These are phyloP conservation scores for Penaeus monodon DNA, from an alignment of 2,888 invertebrate species.

Conservation along the genomic window DNA sequence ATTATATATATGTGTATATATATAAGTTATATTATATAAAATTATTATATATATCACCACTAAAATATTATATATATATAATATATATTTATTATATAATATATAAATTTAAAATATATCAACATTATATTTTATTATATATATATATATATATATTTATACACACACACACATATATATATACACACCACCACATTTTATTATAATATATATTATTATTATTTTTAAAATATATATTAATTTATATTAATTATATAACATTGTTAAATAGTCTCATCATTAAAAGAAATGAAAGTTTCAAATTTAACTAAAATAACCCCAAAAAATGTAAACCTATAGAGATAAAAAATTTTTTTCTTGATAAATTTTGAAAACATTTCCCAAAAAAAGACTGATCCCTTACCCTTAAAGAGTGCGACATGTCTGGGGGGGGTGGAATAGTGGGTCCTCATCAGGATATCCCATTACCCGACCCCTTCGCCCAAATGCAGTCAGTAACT, in stretches of 20 bases:
- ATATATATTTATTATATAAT: too few species aligned
- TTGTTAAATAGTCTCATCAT: background rate
- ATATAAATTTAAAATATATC: too few species aligned
- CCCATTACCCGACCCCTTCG: slow-evolving; percentile 79
- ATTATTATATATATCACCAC: too few species aligned
- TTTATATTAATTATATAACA: background rate
- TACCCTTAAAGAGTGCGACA: slow-evolving; percentile 79
- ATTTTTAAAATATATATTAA: background rate
- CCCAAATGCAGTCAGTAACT: slow-evolving; percentile 86
- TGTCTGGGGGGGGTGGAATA: slow-evolving; percentile 75
- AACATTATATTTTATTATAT: too few species aligned
- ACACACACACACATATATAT: too few species aligned
- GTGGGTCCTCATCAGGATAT: slow-evolving; percentile 71
- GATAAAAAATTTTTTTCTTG: too few species aligned
- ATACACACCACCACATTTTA: too few species aligned
- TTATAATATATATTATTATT: too few species aligned
- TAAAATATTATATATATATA: too few species aligned
- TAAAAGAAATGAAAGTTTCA: background rate
- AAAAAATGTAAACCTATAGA: background rate
- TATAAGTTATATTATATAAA: too few species aligned
- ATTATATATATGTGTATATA: too few species aligned
- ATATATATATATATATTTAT: too few species aligned
- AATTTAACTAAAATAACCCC: background rate
- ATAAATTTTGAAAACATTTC: slow-evolving; percentile 2
- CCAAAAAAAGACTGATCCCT: slow-evolving; percentile 66